Base-by-base conservation (phyloP, 2,797 vertebrate genomes). In the Pseudomugil tenellus region DNA sequence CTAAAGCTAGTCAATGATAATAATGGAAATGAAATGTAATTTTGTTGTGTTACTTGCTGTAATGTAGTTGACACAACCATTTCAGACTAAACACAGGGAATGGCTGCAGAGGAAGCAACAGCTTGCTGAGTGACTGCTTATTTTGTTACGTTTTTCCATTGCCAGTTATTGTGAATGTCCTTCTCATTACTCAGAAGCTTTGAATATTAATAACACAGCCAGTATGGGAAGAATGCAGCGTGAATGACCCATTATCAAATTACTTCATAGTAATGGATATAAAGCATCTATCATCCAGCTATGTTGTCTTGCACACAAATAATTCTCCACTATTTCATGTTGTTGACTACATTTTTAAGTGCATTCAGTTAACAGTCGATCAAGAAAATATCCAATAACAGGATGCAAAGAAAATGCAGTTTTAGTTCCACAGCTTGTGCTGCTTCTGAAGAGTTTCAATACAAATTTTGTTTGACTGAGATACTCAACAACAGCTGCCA, bases 141-240 rank as follows among this genome's bases (percentile, higher is more conserved):
- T 83, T 67, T 57, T 39, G 13, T 80, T 63, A 32, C 59, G 70
- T 75, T 72, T n/a, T 52, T 6, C 39, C 26, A 19, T 55, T 26
- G 63, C 66, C 63, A 84, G 58, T 75, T 76, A 77, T 28, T 75
- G 61, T 49, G 17, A 73, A 21, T 32, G 31, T 48, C 67, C 11
- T 34, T 71, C 72, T 61, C n/a, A 67, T 46, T 71, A 52, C 60
- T 46, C 28, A 6, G 8, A 53, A 46, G 35, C 61, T 61, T 17
- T 41, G 46, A 53, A 37, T 48, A 84, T 70, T 58, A 74, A 72
- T 69, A 70, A 80, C 52, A 63, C 76, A 37, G 54, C 8, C 28
- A 31, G 10, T 10, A 3, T 39, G 28, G 25, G 32, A 32, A 64
- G 23, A 58, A 32, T 26, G 14, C 35, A 48, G n/a, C 25, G 1